These are phyloP conservation scores for Beris morrisii DNA, from an alignment of 2,888 invertebrate species.

Conservation along the genomic window DNA sequence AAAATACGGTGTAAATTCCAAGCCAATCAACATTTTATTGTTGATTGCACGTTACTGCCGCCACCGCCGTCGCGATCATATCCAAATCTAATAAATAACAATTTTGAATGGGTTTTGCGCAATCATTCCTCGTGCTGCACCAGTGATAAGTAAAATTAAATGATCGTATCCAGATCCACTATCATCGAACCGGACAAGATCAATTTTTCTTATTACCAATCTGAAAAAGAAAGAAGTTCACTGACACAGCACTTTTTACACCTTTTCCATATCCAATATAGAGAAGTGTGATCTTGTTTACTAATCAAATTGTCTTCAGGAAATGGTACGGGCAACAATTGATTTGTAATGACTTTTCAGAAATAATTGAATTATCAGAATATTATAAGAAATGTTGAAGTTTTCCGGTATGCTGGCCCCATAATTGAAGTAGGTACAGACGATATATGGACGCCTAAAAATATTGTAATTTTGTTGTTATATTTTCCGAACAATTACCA, in stretches of 20 bases:
- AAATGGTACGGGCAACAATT: not conserved
- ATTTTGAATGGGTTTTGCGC: conserved; percentile 6
- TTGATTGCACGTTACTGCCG: not conserved
- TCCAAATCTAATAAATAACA: not conserved
- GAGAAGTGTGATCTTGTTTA: conserved; percentile 6
- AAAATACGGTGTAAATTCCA: too few relatives aligned
- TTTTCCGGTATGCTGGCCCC: too few relatives aligned
- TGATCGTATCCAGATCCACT: not conserved
- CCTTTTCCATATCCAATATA: not conserved
- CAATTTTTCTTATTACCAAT: conserved; percentile 12
- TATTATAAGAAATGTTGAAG: too few relatives aligned
- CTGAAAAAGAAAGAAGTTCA: conserved; percentile 6
- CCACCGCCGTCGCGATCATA: conserved; percentile 1
- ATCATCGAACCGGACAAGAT: conserved; percentile 21
- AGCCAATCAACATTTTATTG: too few relatives aligned
- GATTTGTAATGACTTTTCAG: conserved; percentile 13
- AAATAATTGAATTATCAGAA: conserved; percentile 18
- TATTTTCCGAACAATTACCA: too few relatives aligned
- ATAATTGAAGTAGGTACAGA: too few relatives aligned
- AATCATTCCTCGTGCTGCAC: conserved; percentile 13
- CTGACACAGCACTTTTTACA: conserved; percentile 7
- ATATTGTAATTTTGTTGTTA: too few relatives aligned
- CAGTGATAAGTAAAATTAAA: conserved; percentile 19
- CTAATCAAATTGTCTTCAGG: conserved; percentile 7
- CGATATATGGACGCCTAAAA: too few relatives aligned